Percentiles rank a stretch among this genome's conserved stretches.
phyloP scores from a whole-genome alignment of 1,140 invertebrate species.

The Ostrea edulis region DNA sequence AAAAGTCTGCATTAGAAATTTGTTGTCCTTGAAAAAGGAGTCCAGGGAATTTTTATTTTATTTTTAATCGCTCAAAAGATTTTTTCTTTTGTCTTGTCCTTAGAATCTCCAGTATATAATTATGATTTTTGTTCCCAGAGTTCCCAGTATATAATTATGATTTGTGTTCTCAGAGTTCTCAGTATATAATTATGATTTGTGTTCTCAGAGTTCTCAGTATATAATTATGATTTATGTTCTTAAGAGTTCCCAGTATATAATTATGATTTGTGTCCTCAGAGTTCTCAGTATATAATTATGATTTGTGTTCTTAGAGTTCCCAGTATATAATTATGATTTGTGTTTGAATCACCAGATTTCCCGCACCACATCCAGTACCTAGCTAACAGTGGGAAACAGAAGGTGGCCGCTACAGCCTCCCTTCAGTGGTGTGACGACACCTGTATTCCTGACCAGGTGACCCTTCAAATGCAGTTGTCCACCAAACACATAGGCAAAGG shows the following conservation, averaged over 20 bases:
- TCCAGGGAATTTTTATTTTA: no score
- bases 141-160: conserved; percentile 81
- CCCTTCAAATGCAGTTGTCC: conserved; percentile 85
- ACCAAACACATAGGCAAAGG: conserved; percentile 92
- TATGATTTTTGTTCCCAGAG: conserved; percentile 78
- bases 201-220: background rate
- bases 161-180: background rate
- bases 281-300: no score
- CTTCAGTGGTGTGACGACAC: conserved; percentile 93
- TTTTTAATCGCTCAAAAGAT: no score
- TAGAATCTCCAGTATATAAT: no score
- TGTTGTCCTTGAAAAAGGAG: no score
- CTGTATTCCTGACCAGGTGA: conserved; percentile 83
- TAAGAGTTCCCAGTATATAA: no score
- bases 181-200: background rate
- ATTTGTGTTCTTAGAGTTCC: no score
- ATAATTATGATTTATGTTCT: background rate
- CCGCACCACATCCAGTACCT: conserved; percentile 95
- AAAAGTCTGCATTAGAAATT: no score
- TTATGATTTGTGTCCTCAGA: background rate
- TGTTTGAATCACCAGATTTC: conserved; percentile 82
- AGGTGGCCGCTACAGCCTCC: conserved; percentile 91
- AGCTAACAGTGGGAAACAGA: conserved; percentile 88
- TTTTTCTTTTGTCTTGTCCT: no score
- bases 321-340: no score